Evolutionary conservation across 2,113 vertebrate genomes (phyloP), one percentile per base, ranked within the genome.

Genomic region (Esox niger): DNA sequence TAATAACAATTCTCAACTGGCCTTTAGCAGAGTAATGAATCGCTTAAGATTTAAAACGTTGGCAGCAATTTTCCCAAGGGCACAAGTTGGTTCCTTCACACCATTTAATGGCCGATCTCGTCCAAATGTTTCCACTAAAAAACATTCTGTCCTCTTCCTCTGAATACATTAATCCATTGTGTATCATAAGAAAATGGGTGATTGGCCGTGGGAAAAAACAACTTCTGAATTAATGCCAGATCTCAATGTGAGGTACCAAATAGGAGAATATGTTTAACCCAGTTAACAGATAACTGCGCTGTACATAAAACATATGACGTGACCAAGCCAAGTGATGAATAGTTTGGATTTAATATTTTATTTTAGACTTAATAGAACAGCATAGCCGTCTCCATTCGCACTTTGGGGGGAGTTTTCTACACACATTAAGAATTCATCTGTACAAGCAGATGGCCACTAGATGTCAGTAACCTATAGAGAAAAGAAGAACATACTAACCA

Each of bases 361-460:
- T n/a, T n/a, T n/a, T n/a, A n/a, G n/a, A n/a, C n/a, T n/a, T n/a
- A n/a, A n/a, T n/a, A n/a, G n/a, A n/a, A n/a, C 11, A 38, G 11
- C 5, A 5, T 6, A 38, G 35, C 35, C 35, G 35, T 38, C 35
- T 11, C 11, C 35, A 11, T 38, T 38, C 5, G 11, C 35, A 38
- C 35, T 38, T 6, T 38, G 4, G 11, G 11, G 35, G 35, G 5
- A 6, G n/a, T 5, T 38, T 38, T 38, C 11, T 38, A 38, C 35
- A 11, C n/a, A 11, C 35, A 38, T 38, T 6, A 38, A 6, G 35
- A 5, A 38, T 11, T 38, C 5, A 38, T 20, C 3, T 46, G 17
- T 11, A 46, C 13, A 1, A n/a, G 26, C 38, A 30, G n/a, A 35
- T 25, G 27, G 17, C 85, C 91, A 87, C 80, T 76, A 88, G 90